Percentiles rank a stretch among this genome's conserved stretches.
Conservation (phyloP, 2,888 invertebrate genomes). For the Marronus borbonicus region DNA sequence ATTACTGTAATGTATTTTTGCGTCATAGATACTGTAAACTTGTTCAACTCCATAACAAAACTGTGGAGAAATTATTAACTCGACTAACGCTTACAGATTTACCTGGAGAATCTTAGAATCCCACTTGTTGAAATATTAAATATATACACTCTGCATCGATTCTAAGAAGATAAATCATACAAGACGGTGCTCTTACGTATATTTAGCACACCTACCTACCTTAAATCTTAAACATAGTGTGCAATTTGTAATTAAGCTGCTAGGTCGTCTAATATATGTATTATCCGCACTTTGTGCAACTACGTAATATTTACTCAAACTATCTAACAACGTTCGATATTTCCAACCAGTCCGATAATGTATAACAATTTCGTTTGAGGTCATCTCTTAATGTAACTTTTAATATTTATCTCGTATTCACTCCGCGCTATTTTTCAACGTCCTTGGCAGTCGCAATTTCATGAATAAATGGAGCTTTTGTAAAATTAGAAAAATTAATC, state of each 20-base stretch:
- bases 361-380: slow-evolving; percentile 11
- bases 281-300: background rate
- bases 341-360: background rate
- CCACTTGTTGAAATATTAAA: no score
- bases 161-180: no score
- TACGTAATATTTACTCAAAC: slow-evolving; percentile 2
- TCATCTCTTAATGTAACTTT: background rate
- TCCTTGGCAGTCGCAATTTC: background rate
- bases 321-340: background rate
- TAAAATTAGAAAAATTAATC: slow-evolving; percentile 1
- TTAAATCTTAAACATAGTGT: background rate
- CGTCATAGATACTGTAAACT: no score
- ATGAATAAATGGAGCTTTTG: background rate
- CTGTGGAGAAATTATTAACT: no score
- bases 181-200: no score
- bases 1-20: no score
- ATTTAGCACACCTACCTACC: background rate
- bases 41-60: no score
- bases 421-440: background rate
- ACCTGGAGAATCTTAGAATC: no score
- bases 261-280: background rate
- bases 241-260: background rate
- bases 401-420: background rate
- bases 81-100: no score
- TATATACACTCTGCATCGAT: no score